These are phyloP conservation scores for Amphiprion clarkii DNA, from an alignment of 2,797 vertebrate species.

Conservation along the genomic window DNA sequence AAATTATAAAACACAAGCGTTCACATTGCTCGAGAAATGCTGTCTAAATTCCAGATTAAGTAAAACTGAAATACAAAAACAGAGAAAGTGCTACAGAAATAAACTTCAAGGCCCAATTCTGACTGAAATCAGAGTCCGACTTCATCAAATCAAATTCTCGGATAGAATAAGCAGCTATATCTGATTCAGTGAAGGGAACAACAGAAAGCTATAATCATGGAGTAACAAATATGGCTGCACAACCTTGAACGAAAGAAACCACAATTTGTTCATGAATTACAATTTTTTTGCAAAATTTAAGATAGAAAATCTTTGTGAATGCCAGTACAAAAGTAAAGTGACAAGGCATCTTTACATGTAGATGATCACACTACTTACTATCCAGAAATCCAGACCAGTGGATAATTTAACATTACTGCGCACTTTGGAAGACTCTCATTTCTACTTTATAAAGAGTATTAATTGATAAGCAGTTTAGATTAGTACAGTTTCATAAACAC, in stretches of 20 bases:
- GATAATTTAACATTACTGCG: not conserved
- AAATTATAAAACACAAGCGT: conserved; percentile 41
- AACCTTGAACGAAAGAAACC: not conserved
- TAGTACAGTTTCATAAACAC: not conserved
- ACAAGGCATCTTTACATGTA: not conserved
- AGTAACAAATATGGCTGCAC: conserved; percentile 14
- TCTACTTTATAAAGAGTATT: too few relatives aligned
- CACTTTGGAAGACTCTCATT: not conserved
- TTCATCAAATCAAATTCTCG: conserved; percentile 54
- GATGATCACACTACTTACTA: not conserved
- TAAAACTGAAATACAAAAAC: conserved; percentile 36
- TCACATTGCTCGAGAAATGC: conserved; percentile 53
- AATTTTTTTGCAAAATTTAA: conserved; percentile 6
- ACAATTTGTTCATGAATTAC: conserved; percentile 2
- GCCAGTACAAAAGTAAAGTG: not conserved
- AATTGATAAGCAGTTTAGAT: too few relatives aligned
- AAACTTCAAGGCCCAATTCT: conserved; percentile 64
- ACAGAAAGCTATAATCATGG: conserved; percentile 40
- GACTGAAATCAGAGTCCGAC: conserved; percentile 49
- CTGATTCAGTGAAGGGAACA: conserved; percentile 52
- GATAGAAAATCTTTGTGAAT: not conserved
- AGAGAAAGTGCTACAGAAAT: conserved; percentile 75
- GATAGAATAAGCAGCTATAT: conserved; percentile 50
- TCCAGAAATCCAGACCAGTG: not conserved
- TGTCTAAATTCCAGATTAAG: conserved; percentile 47